phyloP scores from a whole-genome alignment of 2,113 vertebrate genomes.

The Hippocampus comes region DNA sequence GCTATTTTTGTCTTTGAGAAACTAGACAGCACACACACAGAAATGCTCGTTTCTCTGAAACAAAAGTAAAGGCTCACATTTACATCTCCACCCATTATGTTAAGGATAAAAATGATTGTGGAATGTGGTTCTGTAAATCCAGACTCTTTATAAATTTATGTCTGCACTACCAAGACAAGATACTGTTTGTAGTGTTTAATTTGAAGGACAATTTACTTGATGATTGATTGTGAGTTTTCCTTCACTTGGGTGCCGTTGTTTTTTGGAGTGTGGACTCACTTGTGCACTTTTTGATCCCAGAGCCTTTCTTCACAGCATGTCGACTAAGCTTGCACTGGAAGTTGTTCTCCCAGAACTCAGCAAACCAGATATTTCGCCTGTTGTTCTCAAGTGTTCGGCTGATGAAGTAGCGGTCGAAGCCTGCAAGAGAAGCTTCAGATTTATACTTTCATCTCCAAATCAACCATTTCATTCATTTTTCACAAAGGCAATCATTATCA shows the following conservation, averaged over 20 bases:
- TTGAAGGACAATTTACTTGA: slow-evolving; percentile 29
- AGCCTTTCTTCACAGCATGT: slow-evolving; percentile 87
- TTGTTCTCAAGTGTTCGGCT: slow-evolving; percentile 94
- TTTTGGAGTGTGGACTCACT: slow-evolving; percentile 75
- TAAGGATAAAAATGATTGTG: slow-evolving; percentile 27
- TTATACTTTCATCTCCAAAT: not conserved
- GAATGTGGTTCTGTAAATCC: not conserved
- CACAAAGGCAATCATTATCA: not conserved
- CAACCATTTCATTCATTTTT: not conserved
- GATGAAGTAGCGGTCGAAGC: slow-evolving; percentile 94
- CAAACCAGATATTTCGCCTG: slow-evolving; percentile 94
- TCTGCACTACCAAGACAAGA: slow-evolving; percentile 7
- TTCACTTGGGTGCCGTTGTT: slow-evolving; percentile 6
- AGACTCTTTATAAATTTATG: slow-evolving; percentile 18
- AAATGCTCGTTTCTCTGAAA: slow-evolving; percentile 32
- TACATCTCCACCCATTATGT: slow-evolving; percentile 31
- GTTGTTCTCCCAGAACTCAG: slow-evolving; percentile 96
- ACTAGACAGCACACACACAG: slow-evolving; percentile 19
- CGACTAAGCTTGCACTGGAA: slow-evolving; percentile 95
- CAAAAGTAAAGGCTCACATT: slow-evolving; percentile 35
- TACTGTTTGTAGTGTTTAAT: not conserved
- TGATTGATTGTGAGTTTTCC: slow-evolving; percentile 27
- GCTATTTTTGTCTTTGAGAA: slow-evolving; percentile 33
- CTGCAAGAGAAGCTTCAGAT: slow-evolving; percentile 58
- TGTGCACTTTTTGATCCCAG: slow-evolving; percentile 92